phyloP scores from a whole-genome alignment of 1,140 invertebrate species.

The Oscheius sp. region DNA sequence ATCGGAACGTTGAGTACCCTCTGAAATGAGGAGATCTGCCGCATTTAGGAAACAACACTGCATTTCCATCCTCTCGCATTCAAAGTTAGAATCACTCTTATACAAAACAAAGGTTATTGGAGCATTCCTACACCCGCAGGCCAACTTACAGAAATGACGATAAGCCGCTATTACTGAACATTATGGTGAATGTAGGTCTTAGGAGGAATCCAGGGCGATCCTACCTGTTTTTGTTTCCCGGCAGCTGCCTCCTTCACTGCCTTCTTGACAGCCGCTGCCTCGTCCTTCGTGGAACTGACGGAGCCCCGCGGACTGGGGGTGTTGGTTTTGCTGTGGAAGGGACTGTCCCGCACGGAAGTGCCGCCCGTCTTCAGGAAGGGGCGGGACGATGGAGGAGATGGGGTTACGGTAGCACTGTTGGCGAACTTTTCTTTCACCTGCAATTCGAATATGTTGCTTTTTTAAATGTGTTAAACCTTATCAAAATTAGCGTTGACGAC shows the following conservation, averaged over 20 bases:
- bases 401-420: neutral
- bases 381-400: neutral
- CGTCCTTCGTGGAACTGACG: neutral
- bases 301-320: neutral
- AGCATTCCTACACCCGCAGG: no score
- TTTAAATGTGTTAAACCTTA: conserved; percentile 2
- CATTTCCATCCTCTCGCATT: no score
- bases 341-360: neutral
- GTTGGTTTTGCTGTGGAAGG: neutral
- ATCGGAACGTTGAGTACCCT: conserved; percentile 28
- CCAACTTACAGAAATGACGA: no score
- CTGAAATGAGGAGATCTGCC: neutral
- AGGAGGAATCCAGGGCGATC: no score
- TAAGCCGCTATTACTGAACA: no score
- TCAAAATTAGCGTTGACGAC: conserved; percentile 17
- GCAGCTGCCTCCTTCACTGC: conserved; percentile 14
- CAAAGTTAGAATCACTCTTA: no score
- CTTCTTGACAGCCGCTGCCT: conserved; percentile 1
- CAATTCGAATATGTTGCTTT: neutral
- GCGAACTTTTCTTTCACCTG: conserved; percentile 30
- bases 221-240: neutral
- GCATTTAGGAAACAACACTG: no score
- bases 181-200: no score
- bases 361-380: neutral
- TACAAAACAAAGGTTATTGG: no score